Conservation (phyloP, 2,888 invertebrate species). For the Lithophane ornitopus region DNA sequence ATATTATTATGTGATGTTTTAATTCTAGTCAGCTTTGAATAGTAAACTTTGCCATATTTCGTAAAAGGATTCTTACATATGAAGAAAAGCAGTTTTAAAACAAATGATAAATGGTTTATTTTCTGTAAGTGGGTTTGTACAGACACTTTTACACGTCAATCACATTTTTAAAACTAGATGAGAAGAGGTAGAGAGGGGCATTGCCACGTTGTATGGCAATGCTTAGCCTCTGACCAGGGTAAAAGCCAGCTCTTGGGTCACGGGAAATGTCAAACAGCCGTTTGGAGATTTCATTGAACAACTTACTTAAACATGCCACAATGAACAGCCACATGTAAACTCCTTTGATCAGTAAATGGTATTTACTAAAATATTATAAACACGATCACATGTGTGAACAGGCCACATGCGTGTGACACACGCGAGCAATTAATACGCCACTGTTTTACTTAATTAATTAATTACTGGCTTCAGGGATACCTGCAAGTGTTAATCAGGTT, state of each 20-base stretch:
- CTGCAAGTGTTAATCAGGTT: not conserved
- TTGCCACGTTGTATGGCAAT: no score
- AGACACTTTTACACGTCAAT: no score
- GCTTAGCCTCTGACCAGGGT: no score
- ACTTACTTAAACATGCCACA: not conserved
- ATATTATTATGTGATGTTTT: not conserved
- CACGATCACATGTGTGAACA: not conserved
- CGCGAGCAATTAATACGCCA: conserved; percentile 5
- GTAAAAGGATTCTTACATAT: no score
- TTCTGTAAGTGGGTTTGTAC: no score
- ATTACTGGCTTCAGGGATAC: not conserved
- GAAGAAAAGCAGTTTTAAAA: not conserved
- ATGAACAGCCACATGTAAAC: not conserved
- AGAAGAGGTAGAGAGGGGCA: no score
- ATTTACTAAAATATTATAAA: not conserved
- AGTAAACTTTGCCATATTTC: not conserved
- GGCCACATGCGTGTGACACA: not conserved
- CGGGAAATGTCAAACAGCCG: no score
- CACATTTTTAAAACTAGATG: no score
- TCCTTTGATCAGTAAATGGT: not conserved
- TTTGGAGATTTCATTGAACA: no score
- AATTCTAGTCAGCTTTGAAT: not conserved
- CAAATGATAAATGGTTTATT: no score
- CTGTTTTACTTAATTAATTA: conserved; percentile 29
- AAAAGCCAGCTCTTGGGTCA: no score